A percentile compares a stretch with the other conserved stretches of the same genome.
These are phyloP conservation scores for Chauna torquata DNA, from an alignment of 2,113 vertebrate species.

Conservation along the genomic window DNA sequence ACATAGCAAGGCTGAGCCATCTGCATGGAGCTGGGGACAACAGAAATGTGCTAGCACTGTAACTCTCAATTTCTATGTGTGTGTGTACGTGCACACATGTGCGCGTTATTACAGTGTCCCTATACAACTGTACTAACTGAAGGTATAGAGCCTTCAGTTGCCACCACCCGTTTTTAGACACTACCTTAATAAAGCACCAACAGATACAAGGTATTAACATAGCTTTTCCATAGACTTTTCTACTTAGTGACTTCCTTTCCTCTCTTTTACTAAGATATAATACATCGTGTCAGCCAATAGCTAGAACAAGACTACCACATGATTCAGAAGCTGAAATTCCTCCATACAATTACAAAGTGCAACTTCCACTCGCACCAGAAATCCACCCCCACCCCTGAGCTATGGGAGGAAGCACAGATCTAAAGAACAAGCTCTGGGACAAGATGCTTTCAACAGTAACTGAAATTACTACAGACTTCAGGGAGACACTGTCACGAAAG, in stretches of 20 bases:
- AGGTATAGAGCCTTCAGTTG: background rate
- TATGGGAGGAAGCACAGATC: background rate
- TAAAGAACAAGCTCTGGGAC: background rate
- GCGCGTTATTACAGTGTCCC: background rate
- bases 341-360: background rate
- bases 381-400: background rate
- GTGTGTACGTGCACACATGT: accelerated
- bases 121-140: background rate
- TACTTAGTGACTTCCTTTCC: background rate
- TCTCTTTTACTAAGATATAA: background rate
- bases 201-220: background rate
- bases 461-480: background rate
- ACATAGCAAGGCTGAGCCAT: background rate
- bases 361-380: background rate
- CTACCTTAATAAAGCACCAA: background rate
- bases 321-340: background rate
- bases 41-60: background rate
- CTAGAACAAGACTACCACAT: background rate
- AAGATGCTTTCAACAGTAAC: background rate
- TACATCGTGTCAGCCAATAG: background rate
- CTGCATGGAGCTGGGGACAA: background rate
- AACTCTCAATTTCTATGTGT: accelerated
- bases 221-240: background rate
- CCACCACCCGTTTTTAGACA: background rate
- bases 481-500: background rate